Base-by-base conservation (phyloP, 2,113 vertebrate genomes). In the Tichodroma muraria region DNA sequence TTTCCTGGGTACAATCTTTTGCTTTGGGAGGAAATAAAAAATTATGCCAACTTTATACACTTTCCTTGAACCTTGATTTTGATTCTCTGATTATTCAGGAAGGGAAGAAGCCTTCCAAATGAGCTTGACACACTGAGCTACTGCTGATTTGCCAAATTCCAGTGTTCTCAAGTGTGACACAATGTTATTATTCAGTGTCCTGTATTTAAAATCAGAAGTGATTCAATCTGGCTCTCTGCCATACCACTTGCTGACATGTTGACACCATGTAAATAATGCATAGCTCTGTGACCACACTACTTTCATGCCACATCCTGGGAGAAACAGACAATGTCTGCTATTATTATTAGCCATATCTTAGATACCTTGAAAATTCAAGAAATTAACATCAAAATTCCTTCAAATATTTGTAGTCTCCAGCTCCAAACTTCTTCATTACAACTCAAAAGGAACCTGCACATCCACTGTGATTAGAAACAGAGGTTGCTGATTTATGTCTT, bases 181-280 rank as follows among this genome's bases (percentile, higher is more conserved):
- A 61, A 83, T 1, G 0, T 78, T 80, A 75, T 95, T 95, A 93
- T 85, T 95, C 80, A 78, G 65, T 88, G 79, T 83, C 42, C 85
- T 78, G 72, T 56, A 84, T 84, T 86, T 85, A 87, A 95, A 94
- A 85, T 68, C 88, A 88, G 52, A 72, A 77, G 40, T 81, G 52
- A 86, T 93, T 96, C 89, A 84, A 77, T 63, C 89, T 93, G 93
- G 60, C 85, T 38, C 25, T 49, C 85, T 95, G 80, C 89, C 91
- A 94, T 50, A 68, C 91, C 83, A 79, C 71, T 92, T 80, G 57
- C 79, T 94, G 89, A 92, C 69, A 57, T 53, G 57, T 76, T 96
- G 82, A 87, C 89, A 94, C 56, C 73, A 80, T 72, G 90, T 88
- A 95, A 97, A 95, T 93, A 92, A 94, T 45, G 64, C 88, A 71